A percentile compares a stretch with the other conserved stretches of the same genome.
These are phyloP conservation scores for Naso thynnoides DNA, from an alignment of 2,797 vertebrate genomes.

Conservation along the genomic window DNA sequence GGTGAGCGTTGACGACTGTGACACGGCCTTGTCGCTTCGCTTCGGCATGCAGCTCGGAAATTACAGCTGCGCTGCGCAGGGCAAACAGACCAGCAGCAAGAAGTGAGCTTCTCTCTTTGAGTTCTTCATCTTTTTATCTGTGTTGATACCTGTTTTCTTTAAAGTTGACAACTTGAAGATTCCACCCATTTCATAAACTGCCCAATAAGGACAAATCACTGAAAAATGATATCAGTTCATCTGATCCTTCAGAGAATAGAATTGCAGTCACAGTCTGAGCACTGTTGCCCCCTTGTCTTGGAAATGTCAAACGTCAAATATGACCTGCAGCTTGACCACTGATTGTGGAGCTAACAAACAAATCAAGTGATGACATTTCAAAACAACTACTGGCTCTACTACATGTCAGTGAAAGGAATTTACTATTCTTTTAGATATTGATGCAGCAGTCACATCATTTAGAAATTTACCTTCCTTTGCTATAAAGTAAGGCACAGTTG, in stretches of 20 bases:
- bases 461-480: too few relatives aligned
- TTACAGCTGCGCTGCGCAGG: constrained; percentile 96
- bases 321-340: neutral
- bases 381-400: neutral
- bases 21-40: constrained; percentile 92
- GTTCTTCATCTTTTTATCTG: neutral
- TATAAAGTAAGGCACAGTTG: too few relatives aligned
- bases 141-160: neutral
- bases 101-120: constrained; percentile 88
- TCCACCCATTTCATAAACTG: neutral
- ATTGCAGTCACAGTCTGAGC: neutral
- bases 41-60: constrained; percentile 94
- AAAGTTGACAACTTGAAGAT: neutral
- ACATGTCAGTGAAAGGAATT: neutral
- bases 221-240: neutral
- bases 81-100: constrained; percentile 95
- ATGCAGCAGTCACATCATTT: neutral
- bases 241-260: neutral
- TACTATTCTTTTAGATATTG: neutral
- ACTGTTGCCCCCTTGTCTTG: neutral
- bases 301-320: neutral
- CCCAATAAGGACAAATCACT: neutral
- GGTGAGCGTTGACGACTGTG: constrained; percentile 94
- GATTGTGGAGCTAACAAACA: neutral
- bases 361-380: neutral